These are phyloP conservation scores for Anorthoa munda DNA, from an alignment of 2,888 invertebrate species.

Conservation along the genomic window DNA sequence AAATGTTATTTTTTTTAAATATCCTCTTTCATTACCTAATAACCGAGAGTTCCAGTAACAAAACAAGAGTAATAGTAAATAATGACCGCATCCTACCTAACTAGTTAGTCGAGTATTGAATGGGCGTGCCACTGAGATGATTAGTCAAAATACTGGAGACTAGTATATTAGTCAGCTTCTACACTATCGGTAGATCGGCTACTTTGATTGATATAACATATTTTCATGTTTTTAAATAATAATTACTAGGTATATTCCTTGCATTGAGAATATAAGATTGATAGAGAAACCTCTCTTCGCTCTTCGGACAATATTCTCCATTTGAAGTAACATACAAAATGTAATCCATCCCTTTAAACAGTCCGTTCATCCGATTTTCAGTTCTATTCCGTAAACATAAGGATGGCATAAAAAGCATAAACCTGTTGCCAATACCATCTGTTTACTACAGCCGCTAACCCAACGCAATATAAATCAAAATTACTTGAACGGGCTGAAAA, in stretches of 20 bases:
- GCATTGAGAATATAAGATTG: not conserved
- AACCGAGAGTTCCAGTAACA: not conserved
- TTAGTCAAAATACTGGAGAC: constrained; percentile 19
- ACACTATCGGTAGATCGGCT: constrained; percentile 1
- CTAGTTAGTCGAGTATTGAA: constrained; percentile 16
- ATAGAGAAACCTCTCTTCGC: not conserved
- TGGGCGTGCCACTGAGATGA: constrained; percentile 13
- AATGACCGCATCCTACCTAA: constrained; percentile 21
- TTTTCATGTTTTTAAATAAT: too few species aligned
- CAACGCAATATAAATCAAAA: too few species aligned
- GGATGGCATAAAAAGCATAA: too few species aligned
- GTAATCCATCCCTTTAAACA: too few species aligned
- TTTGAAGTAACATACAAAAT: too few species aligned
- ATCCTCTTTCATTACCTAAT: not conserved
- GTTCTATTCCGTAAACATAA: too few species aligned
- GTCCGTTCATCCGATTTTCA: too few species aligned
- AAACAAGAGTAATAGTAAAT: constrained; percentile 6
- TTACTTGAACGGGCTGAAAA: too few species aligned
- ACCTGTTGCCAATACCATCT: too few species aligned
- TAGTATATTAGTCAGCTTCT: not conserved
- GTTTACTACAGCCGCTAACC: too few species aligned
- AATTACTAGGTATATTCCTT: too few species aligned
- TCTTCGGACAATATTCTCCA: too few species aligned
- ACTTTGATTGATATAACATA: constrained; percentile 8
- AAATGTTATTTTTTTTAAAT: not conserved